Percentiles rank a stretch among this genome's conserved stretches.
Conservation (phyloP, 2,888 invertebrate genomes). For the Bedellia somnulentella region DNA sequence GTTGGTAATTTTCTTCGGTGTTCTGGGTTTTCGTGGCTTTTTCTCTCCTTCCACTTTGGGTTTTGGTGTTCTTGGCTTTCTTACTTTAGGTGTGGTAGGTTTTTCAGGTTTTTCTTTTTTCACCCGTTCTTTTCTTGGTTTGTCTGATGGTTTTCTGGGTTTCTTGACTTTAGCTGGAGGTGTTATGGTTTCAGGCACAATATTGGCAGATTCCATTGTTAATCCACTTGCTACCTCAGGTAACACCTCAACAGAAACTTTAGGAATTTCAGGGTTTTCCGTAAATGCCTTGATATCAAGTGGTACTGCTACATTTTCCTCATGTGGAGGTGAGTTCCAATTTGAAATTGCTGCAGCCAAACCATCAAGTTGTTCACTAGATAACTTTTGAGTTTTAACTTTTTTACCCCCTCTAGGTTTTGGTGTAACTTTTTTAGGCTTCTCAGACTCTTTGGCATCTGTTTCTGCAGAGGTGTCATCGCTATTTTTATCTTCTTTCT, state of each 20-base stretch:
- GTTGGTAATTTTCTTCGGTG: conserved; percentile 23
- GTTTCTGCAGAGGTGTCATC: background rate
- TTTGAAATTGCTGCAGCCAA: conserved; percentile 34
- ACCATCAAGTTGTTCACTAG: conserved; percentile 27
- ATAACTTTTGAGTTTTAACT: conserved; percentile 32
- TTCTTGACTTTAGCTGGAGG: background rate
- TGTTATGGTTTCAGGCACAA: too few relatives aligned
- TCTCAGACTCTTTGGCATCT: conserved; percentile 1
- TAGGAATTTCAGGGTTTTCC: too few relatives aligned
- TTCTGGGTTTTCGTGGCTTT: conserved; percentile 33
- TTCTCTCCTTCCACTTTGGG: conserved; percentile 19
- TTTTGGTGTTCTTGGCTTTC: conserved; percentile 14
- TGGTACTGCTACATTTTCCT: background rate
- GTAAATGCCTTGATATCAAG: conserved; percentile 4
- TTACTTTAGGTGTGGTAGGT: conserved; percentile 13
- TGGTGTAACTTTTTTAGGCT: conserved; percentile 1
- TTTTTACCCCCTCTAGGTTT: conserved; percentile 14
- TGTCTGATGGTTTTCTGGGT: background rate
- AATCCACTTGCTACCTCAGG: too few relatives aligned
- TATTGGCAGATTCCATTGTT: too few relatives aligned
- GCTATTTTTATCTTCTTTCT: conserved; percentile 12
- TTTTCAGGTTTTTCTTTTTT: conserved; percentile 19
- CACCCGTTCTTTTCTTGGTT: conserved; percentile 2
- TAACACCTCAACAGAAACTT: too few relatives aligned
- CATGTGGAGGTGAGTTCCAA: conserved; percentile 40